These are phyloP conservation scores for Beris chalybata DNA, from an alignment of 2,888 invertebrate species.

Conservation along the genomic window DNA sequence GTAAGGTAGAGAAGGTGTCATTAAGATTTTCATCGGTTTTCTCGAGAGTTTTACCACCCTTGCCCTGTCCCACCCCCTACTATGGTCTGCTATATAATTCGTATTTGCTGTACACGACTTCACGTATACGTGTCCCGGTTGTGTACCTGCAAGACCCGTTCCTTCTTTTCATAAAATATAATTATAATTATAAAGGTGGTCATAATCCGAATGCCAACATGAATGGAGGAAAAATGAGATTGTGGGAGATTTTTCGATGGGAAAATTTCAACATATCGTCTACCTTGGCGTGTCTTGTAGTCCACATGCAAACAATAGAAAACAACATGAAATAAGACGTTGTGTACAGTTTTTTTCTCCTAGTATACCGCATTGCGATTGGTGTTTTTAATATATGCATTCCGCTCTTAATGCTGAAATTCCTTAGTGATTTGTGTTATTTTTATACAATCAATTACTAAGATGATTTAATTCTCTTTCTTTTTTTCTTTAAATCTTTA, in stretches of 20 bases:
- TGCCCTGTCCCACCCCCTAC: no score
- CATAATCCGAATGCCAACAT: slow-evolving; percentile 30
- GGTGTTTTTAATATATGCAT: neutral
- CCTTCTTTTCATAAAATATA: slow-evolving; percentile 16
- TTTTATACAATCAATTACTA: no score
- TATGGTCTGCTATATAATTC: no score
- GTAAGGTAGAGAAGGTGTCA: no score
- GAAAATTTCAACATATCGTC: slow-evolving; percentile 39
- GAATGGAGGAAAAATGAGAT: slow-evolving; percentile 39
- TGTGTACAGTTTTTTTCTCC: slow-evolving; percentile 9
- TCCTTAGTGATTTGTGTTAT: no score
- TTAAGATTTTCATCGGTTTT: no score
- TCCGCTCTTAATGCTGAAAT: neutral
- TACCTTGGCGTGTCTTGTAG: slow-evolving; percentile 24
- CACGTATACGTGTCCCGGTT: no score
- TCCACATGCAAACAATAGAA: slow-evolving; percentile 28
- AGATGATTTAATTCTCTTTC: no score
- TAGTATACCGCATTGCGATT: neutral
- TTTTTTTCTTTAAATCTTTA: no score
- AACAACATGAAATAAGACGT: slow-evolving; percentile 31
- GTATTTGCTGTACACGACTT: no score
- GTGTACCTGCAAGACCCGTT: slow-evolving; percentile 7
- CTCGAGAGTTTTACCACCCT: no score
- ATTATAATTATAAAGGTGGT: slow-evolving; percentile 29
- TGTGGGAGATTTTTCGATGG: slow-evolving; percentile 43